Evolutionary conservation across 2,888 invertebrate species (phyloP).

Genomic region (Lysandra bellargus): DNA sequence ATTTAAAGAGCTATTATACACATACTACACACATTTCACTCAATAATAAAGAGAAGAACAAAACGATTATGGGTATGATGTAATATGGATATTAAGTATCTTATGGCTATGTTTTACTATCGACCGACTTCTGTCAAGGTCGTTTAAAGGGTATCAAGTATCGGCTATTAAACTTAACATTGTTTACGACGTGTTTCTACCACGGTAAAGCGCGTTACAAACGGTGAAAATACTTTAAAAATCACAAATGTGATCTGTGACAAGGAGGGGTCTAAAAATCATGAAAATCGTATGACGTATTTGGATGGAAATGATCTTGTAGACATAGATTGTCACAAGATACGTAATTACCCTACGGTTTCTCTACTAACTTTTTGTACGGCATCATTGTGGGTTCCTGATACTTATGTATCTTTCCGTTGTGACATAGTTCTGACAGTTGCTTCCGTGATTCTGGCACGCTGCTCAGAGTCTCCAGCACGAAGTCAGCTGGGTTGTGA

Average conservation of each 20-base stretch:
- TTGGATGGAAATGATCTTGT: no score
- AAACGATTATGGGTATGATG: background rate
- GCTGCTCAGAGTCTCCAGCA: constrained; percentile 63
- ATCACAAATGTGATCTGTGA: no score
- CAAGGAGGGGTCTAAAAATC: no score
- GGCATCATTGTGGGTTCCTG: constrained; percentile 47
- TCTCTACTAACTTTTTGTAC: background rate
- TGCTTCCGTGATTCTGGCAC: constrained; percentile 57
- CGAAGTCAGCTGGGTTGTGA: constrained; percentile 90
- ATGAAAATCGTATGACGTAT: no score
- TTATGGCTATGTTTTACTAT: background rate
- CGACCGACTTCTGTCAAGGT: constrained; percentile 3
- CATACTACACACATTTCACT: background rate
- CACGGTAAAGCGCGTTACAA: background rate
- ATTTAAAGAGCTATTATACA: no score
- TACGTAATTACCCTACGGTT: no score
- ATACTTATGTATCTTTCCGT: constrained; percentile 65
- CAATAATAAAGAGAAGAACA: background rate
- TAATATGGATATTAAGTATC: background rate
- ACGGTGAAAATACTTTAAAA: no score
- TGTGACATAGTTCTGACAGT: constrained; percentile 66
- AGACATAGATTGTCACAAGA: no score
- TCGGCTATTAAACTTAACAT: background rate
- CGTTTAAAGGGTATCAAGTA: background rate
- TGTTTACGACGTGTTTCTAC: background rate